Base-by-base conservation (phyloP, 1,140 invertebrate genomes). In the Pteromalus puparum region DNA sequence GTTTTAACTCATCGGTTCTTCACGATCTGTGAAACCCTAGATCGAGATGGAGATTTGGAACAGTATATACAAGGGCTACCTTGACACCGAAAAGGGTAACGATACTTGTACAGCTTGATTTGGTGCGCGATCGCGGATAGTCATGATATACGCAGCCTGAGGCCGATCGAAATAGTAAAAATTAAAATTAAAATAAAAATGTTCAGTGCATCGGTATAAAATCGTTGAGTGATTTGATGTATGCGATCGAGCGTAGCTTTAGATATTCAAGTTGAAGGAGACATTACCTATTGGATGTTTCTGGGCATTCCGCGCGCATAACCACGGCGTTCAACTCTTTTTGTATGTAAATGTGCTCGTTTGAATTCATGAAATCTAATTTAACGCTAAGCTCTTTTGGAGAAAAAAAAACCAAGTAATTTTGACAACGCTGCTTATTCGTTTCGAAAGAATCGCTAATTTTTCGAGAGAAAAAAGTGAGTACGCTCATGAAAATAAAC, bases 401-500 rank as follows among this genome's bases (percentile, higher is more conserved):
- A 42, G 38, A 42, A 42, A 42, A 42, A 42, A 42, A 42, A 9
- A 5, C 10, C 38, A 9, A 42, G 38, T 42, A 9, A 34, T 34
- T 34, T 34, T 5, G 34, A n/a, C n/a, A n/a, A n/a, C 6, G 30
- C 30, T 2, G 38, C 38, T 0, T 48, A 48, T 76, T 75, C 9
- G 1, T 42, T 74, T 74, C 34, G n/a, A 15, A 42, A 9, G 38
- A 53, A 48, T 48, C 2, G 12, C 3, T 24, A 24, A 24, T 46
- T 5, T 75, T 24, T 24, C 12, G n/a, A 21, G 1, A 2, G 30
- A 34, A 34, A 34, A 46, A 24, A 1, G 46, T 30, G 26, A 30
- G 26, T 13, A n/a, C 61, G 18, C 7, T 28, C 12, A 30, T 30
- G 26, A 77, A 61, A 53, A 82, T 53, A 68, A 86, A 48, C 72